phyloP scores from a whole-genome alignment of 2,888 invertebrate genomes.

The Baronia brevicornis region DNA sequence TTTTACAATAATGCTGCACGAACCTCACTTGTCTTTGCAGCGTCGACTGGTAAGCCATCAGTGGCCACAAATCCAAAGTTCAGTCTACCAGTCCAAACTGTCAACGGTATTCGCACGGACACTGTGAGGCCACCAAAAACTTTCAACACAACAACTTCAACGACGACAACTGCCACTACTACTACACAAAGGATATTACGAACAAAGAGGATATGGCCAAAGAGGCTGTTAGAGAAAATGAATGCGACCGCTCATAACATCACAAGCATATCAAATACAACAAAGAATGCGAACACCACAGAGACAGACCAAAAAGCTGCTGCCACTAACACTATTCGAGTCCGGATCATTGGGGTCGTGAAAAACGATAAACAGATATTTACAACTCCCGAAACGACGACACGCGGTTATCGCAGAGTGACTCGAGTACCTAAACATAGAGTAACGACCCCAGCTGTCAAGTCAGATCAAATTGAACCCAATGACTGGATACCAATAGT shows the following conservation, averaged over 20 bases:
- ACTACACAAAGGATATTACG: slow-evolving; percentile 52
- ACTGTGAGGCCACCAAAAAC: slow-evolving; percentile 48
- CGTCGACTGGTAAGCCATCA: slow-evolving; percentile 40
- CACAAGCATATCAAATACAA: slow-evolving; percentile 32
- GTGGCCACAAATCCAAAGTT: slow-evolving; percentile 45
- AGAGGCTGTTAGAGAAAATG: slow-evolving; percentile 41
- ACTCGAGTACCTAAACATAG: slow-evolving; percentile 51
- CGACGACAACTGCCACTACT: slow-evolving; percentile 34
- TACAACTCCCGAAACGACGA: slow-evolving; percentile 32
- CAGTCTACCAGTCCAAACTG: slow-evolving; percentile 55
- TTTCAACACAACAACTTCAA: slow-evolving; percentile 30
- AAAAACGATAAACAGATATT: slow-evolving; percentile 20
- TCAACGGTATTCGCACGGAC: slow-evolving; percentile 55
- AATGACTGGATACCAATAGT: slow-evolving; percentile 68
- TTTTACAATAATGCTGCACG: slow-evolving; percentile 29
- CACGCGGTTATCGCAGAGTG: slow-evolving; percentile 48
- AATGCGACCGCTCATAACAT: slow-evolving; percentile 31
- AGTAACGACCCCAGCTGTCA: slow-evolving; percentile 34
- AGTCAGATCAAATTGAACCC: slow-evolving; percentile 36
- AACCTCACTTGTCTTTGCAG: slow-evolving; percentile 38
- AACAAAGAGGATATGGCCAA: slow-evolving; percentile 69
- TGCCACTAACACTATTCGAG: slow-evolving; percentile 33
- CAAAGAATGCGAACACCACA: slow-evolving; percentile 31
- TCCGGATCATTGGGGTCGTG: slow-evolving; percentile 37
- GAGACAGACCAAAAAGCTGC: slow-evolving; percentile 37